Conservation (phyloP, 92 coral and sea anemone species). For the Epizoanthus stellaris region DNA sequence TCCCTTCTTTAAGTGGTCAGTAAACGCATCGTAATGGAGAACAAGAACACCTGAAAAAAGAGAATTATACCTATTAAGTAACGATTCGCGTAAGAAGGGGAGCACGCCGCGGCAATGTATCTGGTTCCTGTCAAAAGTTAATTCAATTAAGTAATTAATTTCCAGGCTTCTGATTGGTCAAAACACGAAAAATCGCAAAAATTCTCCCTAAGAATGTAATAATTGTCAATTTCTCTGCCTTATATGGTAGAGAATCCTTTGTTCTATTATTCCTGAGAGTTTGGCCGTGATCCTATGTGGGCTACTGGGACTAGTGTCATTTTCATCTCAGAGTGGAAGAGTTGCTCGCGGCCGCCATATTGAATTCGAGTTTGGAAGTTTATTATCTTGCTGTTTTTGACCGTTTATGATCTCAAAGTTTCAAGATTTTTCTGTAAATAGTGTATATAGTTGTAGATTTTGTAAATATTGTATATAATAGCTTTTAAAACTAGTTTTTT, state of each 20-base stretch:
- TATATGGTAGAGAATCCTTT: background rate
- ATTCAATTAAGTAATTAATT: background rate
- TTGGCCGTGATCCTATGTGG: background rate
- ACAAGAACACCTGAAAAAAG: too few species aligned
- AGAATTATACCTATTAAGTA: too few species aligned
- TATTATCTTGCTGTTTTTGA: background rate
- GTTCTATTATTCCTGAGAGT: background rate
- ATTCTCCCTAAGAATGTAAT: background rate
- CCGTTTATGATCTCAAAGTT: background rate
- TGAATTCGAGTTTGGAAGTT: background rate
- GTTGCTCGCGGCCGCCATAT: background rate
- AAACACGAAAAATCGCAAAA: background rate
- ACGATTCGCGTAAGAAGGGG: background rate
- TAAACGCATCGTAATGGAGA: too few species aligned
- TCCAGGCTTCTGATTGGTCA: background rate
- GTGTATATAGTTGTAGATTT: background rate
- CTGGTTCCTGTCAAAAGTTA: background rate
- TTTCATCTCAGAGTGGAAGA: constrained; percentile 2
- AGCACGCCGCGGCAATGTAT: background rate
- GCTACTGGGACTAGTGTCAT: background rate
- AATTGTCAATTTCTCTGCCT: background rate
- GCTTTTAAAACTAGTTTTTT: constrained; percentile 4
- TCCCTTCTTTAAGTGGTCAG: too few species aligned
- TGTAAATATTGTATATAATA: background rate
- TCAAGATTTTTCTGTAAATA: background rate